A percentile compares a stretch with the other conserved stretches of the same genome.
Conservation (phyloP, 2,113 vertebrate genomes). For the Grantiella picta region DNA sequence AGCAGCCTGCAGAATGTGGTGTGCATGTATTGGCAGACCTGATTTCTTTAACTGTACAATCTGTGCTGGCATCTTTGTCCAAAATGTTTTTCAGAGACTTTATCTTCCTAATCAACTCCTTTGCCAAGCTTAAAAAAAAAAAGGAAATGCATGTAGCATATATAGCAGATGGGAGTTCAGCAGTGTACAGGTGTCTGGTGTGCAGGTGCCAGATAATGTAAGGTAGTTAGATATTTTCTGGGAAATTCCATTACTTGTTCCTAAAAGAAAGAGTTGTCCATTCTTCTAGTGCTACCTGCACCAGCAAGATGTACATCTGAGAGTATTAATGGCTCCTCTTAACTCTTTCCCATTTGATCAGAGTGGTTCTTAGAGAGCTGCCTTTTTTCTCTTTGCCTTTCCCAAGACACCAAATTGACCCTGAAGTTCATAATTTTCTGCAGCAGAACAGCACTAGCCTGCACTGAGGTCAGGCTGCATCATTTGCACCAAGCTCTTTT, state of each 20-base stretch:
- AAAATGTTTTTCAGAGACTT: slow-evolving; percentile 44
- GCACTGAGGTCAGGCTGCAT: neutral
- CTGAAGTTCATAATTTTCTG: neutral
- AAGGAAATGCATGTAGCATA: neutral
- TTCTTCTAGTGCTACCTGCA: neutral
- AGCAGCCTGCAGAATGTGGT: neutral
- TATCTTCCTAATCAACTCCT: slow-evolving; percentile 32
- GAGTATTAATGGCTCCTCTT: neutral
- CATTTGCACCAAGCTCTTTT: neutral
- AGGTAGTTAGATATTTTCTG: neutral
- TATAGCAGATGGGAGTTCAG: slow-evolving; percentile 42
- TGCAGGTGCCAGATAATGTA: neutral
- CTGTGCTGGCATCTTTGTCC: slow-evolving; percentile 53
- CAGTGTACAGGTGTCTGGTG: slow-evolving; percentile 24
- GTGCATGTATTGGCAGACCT: slow-evolving; percentile 14
- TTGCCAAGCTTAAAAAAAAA: slow-evolving; percentile 24
- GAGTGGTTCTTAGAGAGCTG: neutral
- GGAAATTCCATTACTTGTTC: neutral
- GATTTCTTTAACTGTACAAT: slow-evolving; percentile 42
- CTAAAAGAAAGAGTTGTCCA: neutral
- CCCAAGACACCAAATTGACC: neutral
- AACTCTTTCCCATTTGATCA: neutral
- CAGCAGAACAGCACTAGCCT: neutral
- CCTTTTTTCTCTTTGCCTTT: neutral
- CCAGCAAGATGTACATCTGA: neutral